A percentile compares a stretch with the other conserved stretches of the same genome.
These are phyloP conservation scores for Rattus norvegicus DNA, from an alignment of 2,113 vertebrate genomes.

Conservation along the genomic window DNA sequence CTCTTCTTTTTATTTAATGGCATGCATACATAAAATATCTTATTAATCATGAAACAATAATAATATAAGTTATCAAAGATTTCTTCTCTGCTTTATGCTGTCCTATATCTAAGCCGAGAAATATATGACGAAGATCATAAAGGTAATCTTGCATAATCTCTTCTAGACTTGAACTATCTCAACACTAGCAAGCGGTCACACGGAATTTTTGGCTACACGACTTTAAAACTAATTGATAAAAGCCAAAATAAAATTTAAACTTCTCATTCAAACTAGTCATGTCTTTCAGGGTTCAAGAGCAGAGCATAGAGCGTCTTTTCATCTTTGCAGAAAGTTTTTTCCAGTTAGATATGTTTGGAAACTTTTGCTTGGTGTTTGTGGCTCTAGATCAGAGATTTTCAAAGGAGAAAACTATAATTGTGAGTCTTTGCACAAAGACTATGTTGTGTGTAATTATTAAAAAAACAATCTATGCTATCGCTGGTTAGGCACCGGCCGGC, in stretches of 20 bases:
- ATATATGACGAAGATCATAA: not conserved
- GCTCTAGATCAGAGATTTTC: not conserved
- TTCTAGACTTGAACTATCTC: not conserved
- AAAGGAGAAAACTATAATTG: not conserved
- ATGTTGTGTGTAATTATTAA: no score
- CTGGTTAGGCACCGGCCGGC: not conserved
- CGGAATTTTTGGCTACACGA: not conserved
- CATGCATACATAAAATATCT: not conserved
- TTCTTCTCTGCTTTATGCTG: not conserved
- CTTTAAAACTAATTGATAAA: not conserved
- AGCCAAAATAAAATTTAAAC: not conserved
- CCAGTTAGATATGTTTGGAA: not conserved
- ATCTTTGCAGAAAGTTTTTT: not conserved
- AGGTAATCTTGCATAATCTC: not conserved
- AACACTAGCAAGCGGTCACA: not conserved
- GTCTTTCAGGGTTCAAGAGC: not conserved
- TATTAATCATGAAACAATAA: slow-evolving; percentile 9
- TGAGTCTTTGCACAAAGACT: not conserved
- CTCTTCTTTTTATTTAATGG: not conserved
- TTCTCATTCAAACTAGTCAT: not conserved
- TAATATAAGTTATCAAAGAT: not conserved
- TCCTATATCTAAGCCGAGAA: not conserved
- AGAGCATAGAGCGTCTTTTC: not conserved
- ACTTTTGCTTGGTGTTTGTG: not conserved
- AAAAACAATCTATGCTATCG: no score